Evolutionary conservation across 1,140 invertebrate genomes (phyloP), one percentile per base, ranked within the genome.

Genomic region (Drosophila fuyamai): DNA sequence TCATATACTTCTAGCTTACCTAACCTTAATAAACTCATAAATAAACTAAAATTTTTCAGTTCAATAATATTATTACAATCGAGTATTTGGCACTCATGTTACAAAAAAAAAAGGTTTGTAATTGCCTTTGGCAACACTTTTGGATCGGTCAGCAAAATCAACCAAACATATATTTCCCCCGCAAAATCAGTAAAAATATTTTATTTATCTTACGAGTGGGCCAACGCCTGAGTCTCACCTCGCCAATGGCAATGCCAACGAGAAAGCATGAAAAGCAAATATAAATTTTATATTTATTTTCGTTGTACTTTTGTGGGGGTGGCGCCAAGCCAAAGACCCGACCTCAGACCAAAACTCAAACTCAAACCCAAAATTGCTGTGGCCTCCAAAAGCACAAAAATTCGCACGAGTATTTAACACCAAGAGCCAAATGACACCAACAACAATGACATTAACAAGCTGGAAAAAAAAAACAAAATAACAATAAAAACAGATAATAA

Each of bases 391-490:
- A 63, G 58, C 63, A 65, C 62, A 86, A 79, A 82, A 83, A 77
- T 86, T 86, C 83, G 83, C 83, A 86, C 83, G 83, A 83, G 83
- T 86, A 86, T 88, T 86, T 86, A 86, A 72, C 79, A 82, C 62
- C 66, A 62, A 65, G 18, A 74, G 70, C 78, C 16, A 67, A 75
- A 72, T 68, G 71, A 55, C 74, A 82, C 61, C 51, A 59, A 51
- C 56, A 72, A 38, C 57, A 68, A 61, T 13, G 41, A 61, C 63
- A 75, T 32, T 58, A 65, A 72, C 66, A 83, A 63, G 54, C 73
- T 58, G 48, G 32, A 38, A 65, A 68, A 46, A 66, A 76, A 16
- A 53, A 13, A 23, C 14, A 54, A 79, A 83, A 75, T 71, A 68
- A 71, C 51, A 78, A 78, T 53, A 54, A 81, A 74, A 74, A 56